phyloP scores from a whole-genome alignment of 35 echinoderm and acorn worm genomes.

The Holothuria glaberrima region DNA sequence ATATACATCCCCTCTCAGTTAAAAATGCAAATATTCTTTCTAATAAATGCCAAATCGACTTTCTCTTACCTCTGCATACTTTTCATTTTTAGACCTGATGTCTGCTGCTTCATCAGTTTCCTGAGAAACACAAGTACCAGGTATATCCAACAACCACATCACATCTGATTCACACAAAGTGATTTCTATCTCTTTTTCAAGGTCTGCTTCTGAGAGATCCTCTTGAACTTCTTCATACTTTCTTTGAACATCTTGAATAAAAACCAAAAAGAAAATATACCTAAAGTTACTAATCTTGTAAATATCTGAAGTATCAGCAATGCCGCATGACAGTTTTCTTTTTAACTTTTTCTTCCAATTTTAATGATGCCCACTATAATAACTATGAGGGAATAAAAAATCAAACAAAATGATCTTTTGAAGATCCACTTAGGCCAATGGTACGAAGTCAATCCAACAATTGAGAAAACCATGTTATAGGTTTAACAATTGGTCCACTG shows the following conservation, averaged over 20 bases:
- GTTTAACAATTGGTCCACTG: too few species aligned
- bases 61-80: slow-evolving; percentile 88
- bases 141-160: slow-evolving; percentile 90
- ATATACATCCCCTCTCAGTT: too few species aligned
- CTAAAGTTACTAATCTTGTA: too few species aligned
- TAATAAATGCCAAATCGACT: too few species aligned
- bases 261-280: neutral
- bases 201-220: slow-evolving; percentile 83
- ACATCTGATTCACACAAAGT: slow-evolving; percentile 79
- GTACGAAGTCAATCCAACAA: too few species aligned
- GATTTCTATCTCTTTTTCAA: slow-evolving; percentile 77
- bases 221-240: slow-evolving; percentile 84
- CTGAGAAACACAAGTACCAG: slow-evolving; percentile 71
- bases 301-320: neutral
- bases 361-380: too few species aligned
- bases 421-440: too few species aligned
- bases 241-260: slow-evolving; percentile 75
- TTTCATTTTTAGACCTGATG: slow-evolving; percentile 77
- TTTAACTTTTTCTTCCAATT: too few species aligned
- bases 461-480: too few species aligned
- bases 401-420: neutral
- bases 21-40: too few species aligned
- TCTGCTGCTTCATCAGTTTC: slow-evolving; percentile 85
- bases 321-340: too few species aligned
- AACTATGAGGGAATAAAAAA: neutral